These are phyloP conservation scores for Cyprinodon brontotheroides DNA, from an alignment of 2,113 vertebrate species.

Conservation along the genomic window DNA sequence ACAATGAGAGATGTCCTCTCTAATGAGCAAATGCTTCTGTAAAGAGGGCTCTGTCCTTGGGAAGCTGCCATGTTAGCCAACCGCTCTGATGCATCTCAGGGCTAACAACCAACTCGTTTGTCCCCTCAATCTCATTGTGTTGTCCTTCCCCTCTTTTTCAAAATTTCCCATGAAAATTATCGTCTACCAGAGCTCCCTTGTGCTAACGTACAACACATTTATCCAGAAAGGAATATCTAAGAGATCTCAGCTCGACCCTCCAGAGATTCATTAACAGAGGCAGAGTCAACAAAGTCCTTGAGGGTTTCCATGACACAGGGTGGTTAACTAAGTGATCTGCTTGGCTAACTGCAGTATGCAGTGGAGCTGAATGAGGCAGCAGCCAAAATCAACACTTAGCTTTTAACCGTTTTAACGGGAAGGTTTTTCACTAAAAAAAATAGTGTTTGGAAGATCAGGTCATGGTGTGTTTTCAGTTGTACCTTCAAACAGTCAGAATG, in stretches of 20 bases:
- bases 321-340: slow-evolving; percentile 51
- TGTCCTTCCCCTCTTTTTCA: slow-evolving; percentile 32
- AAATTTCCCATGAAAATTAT: slow-evolving; percentile 62
- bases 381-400: slow-evolving; percentile 38
- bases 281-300: slow-evolving; percentile 38
- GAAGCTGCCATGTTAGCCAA: slow-evolving; percentile 68
- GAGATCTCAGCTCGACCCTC: slow-evolving; percentile 14
- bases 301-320: slow-evolving; percentile 54
- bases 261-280: slow-evolving; percentile 38
- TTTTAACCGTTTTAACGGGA: slow-evolving; percentile 17
- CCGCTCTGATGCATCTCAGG: slow-evolving; percentile 42
- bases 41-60: slow-evolving; percentile 73
- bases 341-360: slow-evolving; percentile 28
- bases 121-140: slow-evolving; percentile 54
- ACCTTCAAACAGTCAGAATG: slow-evolving; percentile 46
- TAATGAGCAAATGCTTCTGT: slow-evolving; percentile 75
- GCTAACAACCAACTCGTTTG: slow-evolving; percentile 65
- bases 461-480: slow-evolving; percentile 50
- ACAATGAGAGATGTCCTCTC: slow-evolving; percentile 73
- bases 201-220: slow-evolving; percentile 32
- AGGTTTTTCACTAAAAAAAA: slow-evolving; percentile 21
- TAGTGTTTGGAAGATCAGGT: slow-evolving; percentile 25
- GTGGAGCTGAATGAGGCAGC: slow-evolving; percentile 40
- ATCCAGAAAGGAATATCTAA: slow-evolving; percentile 55
- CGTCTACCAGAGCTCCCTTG: background rate